Evolutionary conservation across 2,888 invertebrate genomes (phyloP).

Genomic region (Morpho deidamia): DNA sequence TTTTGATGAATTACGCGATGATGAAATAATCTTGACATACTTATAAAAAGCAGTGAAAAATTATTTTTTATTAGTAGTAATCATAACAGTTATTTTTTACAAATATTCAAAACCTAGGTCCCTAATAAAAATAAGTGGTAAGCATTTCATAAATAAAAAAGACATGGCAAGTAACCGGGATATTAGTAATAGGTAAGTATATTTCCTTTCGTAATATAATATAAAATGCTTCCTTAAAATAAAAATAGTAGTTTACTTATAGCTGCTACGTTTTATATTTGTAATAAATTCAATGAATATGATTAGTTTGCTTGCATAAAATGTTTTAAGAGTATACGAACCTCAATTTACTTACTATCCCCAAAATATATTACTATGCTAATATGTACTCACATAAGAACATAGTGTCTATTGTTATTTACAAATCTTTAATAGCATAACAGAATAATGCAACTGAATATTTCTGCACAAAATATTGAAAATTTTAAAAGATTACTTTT

Average conservation of each 20-base stretch:
- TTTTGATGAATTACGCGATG: constrained; percentile 3
- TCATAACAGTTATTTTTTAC: constrained; percentile 27
- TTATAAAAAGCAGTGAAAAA: background rate
- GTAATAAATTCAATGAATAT: too few species aligned
- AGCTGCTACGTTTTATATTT: too few species aligned
- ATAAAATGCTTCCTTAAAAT: too few species aligned
- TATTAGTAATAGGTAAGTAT: background rate
- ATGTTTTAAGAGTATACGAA: too few species aligned
- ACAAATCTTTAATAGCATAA: background rate
- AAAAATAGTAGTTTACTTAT: too few species aligned
- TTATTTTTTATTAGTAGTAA: constrained; percentile 7
- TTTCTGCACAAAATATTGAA: background rate
- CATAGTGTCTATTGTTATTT: background rate
- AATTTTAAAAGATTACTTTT: constrained; percentile 1
- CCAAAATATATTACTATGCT: too few species aligned
- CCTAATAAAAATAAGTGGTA: constrained; percentile 40
- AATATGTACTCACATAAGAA: background rate
- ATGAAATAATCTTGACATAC: background rate
- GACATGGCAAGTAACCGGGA: constrained; percentile 33
- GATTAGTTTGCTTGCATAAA: too few species aligned
- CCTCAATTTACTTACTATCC: background rate
- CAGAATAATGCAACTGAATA: background rate
- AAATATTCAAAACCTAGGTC: constrained; percentile 23
- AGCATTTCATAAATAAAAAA: constrained; percentile 35
- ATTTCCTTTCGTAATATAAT: too few species aligned